Conservation (phyloP, 2,888 invertebrate species). For the Chloroclystis v-ata region DNA sequence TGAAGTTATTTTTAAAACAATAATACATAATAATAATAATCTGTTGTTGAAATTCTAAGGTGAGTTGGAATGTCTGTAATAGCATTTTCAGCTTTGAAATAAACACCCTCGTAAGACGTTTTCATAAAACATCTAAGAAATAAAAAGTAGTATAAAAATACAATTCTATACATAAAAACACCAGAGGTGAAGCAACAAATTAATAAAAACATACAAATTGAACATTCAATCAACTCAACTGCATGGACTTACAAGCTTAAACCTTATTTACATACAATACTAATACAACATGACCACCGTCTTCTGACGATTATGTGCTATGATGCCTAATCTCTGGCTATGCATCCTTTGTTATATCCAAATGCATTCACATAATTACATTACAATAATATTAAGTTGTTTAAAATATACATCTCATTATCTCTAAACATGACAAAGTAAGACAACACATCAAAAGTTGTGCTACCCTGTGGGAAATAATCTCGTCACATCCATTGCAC, state of each 20-base stretch:
- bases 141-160: constrained; percentile 21
- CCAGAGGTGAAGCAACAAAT: constrained; percentile 24
- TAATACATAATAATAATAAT: not conserved
- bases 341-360: not conserved
- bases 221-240: constrained; percentile 18
- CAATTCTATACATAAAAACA: constrained; percentile 17
- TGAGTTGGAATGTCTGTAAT: constrained; percentile 16
- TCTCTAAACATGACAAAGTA: too few species aligned
- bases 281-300: constrained; percentile 21
- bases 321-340: not conserved
- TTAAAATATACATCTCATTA: not conserved
- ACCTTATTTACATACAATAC: constrained; percentile 29
- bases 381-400: not conserved
- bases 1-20: too few species aligned
- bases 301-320: not conserved
- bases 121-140: constrained; percentile 19
- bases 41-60: not conserved
- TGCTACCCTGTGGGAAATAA: too few species aligned
- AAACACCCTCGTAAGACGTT: constrained; percentile 1
- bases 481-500: too few species aligned
- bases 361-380: not conserved
- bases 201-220: constrained; percentile 23
- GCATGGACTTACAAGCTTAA: constrained; percentile 15
- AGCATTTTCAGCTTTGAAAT: constrained; percentile 7
- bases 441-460: too few species aligned